phyloP scores from a whole-genome alignment of 2,888 invertebrate species.

The Encarsia formosa region DNA sequence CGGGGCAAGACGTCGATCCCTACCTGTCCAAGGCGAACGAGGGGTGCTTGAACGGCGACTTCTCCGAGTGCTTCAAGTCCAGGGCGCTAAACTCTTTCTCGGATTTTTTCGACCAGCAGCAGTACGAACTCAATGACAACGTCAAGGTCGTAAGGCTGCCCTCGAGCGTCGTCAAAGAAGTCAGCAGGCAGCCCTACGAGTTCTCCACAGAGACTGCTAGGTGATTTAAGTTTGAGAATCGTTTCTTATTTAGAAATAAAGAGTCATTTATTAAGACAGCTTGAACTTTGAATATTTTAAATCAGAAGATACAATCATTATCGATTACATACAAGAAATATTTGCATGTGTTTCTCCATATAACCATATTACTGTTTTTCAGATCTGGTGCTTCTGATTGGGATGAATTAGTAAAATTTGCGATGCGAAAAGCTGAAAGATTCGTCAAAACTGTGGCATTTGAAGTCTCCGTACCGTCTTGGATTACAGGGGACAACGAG shows the following conservation, averaged over 20 bases:
- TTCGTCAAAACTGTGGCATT: slow-evolving; percentile 75
- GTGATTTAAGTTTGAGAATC: too few species aligned
- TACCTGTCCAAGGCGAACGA: slow-evolving; percentile 71
- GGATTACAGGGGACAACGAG: slow-evolving; percentile 55
- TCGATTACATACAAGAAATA: not conserved
- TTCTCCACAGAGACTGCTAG: slow-evolving; percentile 65
- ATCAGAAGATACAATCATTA: not conserved
- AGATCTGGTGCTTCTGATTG: slow-evolving; percentile 73
- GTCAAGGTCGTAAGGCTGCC: slow-evolving; percentile 68
- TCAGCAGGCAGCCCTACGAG: slow-evolving; percentile 70
- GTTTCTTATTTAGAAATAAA: too few species aligned
- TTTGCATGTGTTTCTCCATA: too few species aligned
- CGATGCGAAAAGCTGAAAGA: slow-evolving; percentile 70
- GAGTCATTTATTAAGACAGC: too few species aligned
- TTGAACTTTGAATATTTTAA: not conserved
- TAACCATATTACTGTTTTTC: slow-evolving; percentile 1
- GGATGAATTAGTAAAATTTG: slow-evolving; percentile 76
- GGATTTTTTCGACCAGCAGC: slow-evolving; percentile 69
- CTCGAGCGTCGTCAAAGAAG: slow-evolving; percentile 64
- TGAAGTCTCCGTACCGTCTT: slow-evolving; percentile 64
- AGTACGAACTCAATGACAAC: slow-evolving; percentile 60
- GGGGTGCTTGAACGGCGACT: slow-evolving; percentile 72
- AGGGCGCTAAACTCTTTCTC: slow-evolving; percentile 72
- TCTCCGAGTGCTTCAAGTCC: slow-evolving; percentile 83
- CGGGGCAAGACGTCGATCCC: slow-evolving; percentile 69